Base-by-base conservation (phyloP, 2,888 invertebrate species). In the Acanthosepion esculentum region DNA sequence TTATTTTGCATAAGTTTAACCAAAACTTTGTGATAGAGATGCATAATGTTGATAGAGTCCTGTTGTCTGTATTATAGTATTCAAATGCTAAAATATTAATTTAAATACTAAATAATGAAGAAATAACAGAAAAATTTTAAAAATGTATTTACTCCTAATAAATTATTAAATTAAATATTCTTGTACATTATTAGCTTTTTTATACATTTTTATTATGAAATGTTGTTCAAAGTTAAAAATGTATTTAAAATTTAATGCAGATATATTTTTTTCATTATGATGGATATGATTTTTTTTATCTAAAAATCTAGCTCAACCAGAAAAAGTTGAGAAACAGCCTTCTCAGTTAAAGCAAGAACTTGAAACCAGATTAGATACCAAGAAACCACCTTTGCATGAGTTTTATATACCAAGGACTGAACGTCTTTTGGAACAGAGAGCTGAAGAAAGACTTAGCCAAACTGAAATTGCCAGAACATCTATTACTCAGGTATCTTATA, bases 401-500 rank as follows among this genome's bases (percentile, higher is more conserved):
- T 96, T 96, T 95, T 96, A 96, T 94, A 95, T 96, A n/a, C 95
- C 96, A 92, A 95, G 96, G 7, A 95, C 96, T 6, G 95, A 96
- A 94, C 95, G 95, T 78, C 96, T 96, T 55, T 95, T 96, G n/a
- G 96, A 96, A 94, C 95, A 96, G 59, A 96, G 96, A 94, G 93
- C 96, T 8, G 96, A 96, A 93, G 95, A 96, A 94, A 96, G 95
- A 94, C 95, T 95, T 94, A 95, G n/a, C 23, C 78, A 78, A n/a
- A n/a, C 59, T 59, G 20, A 50, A 15, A 50, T 50, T 8, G 50
- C 50, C 15, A 50, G 50, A 50, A 50, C 59, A 59, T 59, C 59
- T 59, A 23, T 59, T 59, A 59, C 53, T 29, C 92, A 29, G 48
- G 53, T 92, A 92, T 53, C 20, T 48, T 48, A 50, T 53, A 92